Conservation (phyloP, 2,888 invertebrate species). For the Drosophila paucipuncta region DNA sequence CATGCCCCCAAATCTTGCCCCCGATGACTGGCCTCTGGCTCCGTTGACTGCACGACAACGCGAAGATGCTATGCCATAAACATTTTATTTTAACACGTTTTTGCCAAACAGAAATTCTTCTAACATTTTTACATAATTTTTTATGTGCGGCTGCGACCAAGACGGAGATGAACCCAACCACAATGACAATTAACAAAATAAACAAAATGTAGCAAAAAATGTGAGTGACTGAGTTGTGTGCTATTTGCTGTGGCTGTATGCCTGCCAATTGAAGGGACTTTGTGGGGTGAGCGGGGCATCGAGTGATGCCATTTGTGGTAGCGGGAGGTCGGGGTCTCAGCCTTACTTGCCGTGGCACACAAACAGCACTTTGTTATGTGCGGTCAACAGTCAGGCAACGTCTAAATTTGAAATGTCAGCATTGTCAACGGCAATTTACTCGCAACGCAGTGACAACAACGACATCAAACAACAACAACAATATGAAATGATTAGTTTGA, state of each 20-base stretch:
- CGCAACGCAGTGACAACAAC: constrained; percentile 40
- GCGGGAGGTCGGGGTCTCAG: constrained; percentile 28
- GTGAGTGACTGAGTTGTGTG: constrained; percentile 33
- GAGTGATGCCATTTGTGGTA: constrained; percentile 24
- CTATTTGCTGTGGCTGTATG: constrained; percentile 5
- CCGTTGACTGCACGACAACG: constrained; percentile 8
- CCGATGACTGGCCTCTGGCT: constrained; percentile 12
- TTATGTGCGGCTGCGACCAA: constrained; percentile 33
- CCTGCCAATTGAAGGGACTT: constrained; percentile 15
- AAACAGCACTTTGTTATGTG: constrained; percentile 73
- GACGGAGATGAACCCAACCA: constrained; percentile 7
- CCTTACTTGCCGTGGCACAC: constrained; percentile 67
- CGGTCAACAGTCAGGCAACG: constrained; percentile 77
- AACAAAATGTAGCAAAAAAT: constrained; percentile 54
- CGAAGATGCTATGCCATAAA: constrained; percentile 43
- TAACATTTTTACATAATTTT: constrained; percentile 66
- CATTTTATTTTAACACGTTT: constrained; percentile 62
- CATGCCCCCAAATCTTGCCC: constrained; percentile 33
- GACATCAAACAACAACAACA: constrained; percentile 31
- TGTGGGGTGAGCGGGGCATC: neutral
- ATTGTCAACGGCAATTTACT: constrained; percentile 69
- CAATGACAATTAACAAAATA: constrained; percentile 66
- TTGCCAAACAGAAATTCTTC: constrained; percentile 69
- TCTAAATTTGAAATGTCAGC: constrained; percentile 78
- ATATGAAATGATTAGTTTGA: constrained; percentile 4